Base-by-base conservation (phyloP, 2,888 invertebrate genomes). In the Sarcophaga caerulescens region DNA sequence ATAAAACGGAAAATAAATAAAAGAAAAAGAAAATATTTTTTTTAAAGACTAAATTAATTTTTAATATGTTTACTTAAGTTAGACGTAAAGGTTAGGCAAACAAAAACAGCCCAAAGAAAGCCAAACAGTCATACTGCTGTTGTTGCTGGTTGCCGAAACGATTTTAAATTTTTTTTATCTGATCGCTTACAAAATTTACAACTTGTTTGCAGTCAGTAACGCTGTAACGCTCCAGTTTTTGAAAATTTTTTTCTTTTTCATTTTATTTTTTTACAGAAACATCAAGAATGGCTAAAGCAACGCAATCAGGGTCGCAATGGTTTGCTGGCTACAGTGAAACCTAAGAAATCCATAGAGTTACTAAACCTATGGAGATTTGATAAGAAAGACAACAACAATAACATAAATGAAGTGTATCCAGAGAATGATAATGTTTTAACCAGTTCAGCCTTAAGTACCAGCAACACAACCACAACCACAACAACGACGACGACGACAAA, bases 271-370 rank as follows among this genome's bases (percentile, higher is more conserved):
- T 82, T 79, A 8, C 87, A 93, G 93, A 92, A 93, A 90, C 93
- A 93, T 88, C 91, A 92, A 89, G 92, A 93, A 87, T 93, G 93
- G 93, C 88, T 93, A n/a, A 90, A 89, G 77, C 89, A 90, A 75
- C 91, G 92, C 6, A 90, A 89, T 70, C 88, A 90, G 19, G 79
- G 65, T 3, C 84, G 79, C 6, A 63, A 73, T 81, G 76, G 35
- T 68, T 65, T 68, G 45, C 74, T 76, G 47, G 75, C 81, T 85
- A 89, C 85, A 69, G n/a, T 52, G 35, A 78, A 84, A 85, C 76
- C 82, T 10, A 84, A 85, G 70, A 86, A 88, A 68, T 85, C 89
- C 14, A 87, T 89, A 73, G 91, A 91, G 70, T 70, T 88, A 10
- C 88, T 90, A 1, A 91, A 91, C 85, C 88, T 92, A 57, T 92